Evolutionary conservation across 2,113 vertebrate species (phyloP), one percentile per base, ranked within the genome.

Genomic region (Petaurus breviceps): DNA sequence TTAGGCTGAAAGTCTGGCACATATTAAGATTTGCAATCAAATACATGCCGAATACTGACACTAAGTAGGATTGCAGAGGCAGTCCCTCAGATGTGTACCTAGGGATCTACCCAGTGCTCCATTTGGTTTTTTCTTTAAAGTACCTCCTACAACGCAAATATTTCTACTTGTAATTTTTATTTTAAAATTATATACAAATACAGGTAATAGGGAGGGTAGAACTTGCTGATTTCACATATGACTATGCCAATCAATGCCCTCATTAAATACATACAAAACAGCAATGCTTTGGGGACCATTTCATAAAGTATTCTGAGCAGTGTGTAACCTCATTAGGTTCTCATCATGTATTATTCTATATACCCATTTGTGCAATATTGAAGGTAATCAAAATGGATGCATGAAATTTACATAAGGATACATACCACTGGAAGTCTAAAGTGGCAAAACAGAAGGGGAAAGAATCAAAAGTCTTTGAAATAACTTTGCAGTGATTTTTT

Each of bases 91-190:
- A 31, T 96, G 53, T 43, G 0, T 93, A 92, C 37, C 50, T 0
- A 8, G 47, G 84, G 28, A 61, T 19, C 47, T 77, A 6, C 25
- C 77, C 47, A 93, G 19, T 94, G 95, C 92, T 37, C 90, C 3
- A 57, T 54, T 43, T 61, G 57, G 9, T 3, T 37, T 68, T 68
- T 89, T 52, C 19, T 53, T 68, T 96, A 98, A 97, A 95, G 7
- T 0, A 3, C 7, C 22, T 54, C 7, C 91, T 7, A 92, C 3
- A 84, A 0, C 46, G 61, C 2, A 96, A 92, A 24, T 10, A 91
- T 94, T 97, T 94, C 93, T 51, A 90, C 97, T 53, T 92, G n/a
- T 90, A 93, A n/a, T 91, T 96, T 97, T 96, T 47, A 92, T 90
- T 93, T 92, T 89, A 95, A 97, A 95, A 96, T 93, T 51, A 77